phyloP scores from a whole-genome alignment of 2,113 vertebrate genomes.

The Labeo catla region DNA sequence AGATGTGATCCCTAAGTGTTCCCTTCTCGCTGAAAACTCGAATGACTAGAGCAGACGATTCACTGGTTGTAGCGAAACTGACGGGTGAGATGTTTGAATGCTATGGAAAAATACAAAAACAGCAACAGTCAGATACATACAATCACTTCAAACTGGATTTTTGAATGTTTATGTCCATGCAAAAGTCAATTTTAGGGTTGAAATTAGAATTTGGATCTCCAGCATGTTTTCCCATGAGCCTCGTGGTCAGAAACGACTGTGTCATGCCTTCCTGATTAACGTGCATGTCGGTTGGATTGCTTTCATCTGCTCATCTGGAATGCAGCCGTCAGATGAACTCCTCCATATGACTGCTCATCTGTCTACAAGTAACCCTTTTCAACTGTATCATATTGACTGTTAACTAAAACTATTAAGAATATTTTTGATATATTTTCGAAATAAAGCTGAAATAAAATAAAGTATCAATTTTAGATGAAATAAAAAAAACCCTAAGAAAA shows the following conservation, averaged over 20 bases:
- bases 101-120: slow-evolving; percentile 66
- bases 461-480: not conserved
- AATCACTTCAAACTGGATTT: not conserved
- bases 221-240: not conserved
- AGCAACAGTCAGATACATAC: not conserved
- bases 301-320: slow-evolving; percentile 17
- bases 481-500: too few species aligned
- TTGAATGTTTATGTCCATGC: not conserved
- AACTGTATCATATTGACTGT: not conserved
- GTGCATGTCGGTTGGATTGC: not conserved
- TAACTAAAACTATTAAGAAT: not conserved
- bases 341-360: not conserved
- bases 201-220: not conserved
- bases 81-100: slow-evolving; percentile 88
- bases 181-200: not conserved
- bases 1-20: slow-evolving; percentile 93
- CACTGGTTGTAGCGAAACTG: slow-evolving; percentile 87
- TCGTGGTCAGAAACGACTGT: not conserved
- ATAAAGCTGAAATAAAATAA: not conserved
- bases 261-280: not conserved
- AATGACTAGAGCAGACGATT: slow-evolving; percentile 92
- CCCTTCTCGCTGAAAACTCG: slow-evolving; percentile 91
- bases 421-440: not conserved
- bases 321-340: not conserved
- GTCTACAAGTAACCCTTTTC: not conserved